phyloP scores from a whole-genome alignment of 1,140 invertebrate species.

The Akabosia matsudoensis region DNA sequence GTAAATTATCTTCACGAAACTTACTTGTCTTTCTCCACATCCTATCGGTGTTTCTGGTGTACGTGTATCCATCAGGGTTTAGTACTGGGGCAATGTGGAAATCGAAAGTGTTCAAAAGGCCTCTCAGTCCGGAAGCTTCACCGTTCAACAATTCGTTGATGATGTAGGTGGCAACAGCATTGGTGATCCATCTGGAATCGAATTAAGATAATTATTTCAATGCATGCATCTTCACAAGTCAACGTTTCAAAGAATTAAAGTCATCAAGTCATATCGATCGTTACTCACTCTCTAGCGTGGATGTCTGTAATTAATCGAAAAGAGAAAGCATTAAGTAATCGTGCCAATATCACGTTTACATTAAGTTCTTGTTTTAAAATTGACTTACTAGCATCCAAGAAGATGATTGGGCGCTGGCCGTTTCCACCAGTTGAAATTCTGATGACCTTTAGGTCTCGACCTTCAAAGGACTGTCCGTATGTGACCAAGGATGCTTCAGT shows the following conservation, averaged over 20 bases:
- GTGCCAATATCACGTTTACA: background rate
- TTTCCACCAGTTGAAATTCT: conserved; percentile 4
- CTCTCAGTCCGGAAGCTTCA: conserved; percentile 17
- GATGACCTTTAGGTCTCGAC: conserved; percentile 1
- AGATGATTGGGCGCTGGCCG: background rate
- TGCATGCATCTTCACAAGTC: background rate
- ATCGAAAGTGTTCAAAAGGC: conserved; percentile 61
- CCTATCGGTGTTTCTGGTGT: conserved; percentile 54
- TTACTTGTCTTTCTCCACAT: conserved; percentile 55
- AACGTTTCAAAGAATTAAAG: background rate
- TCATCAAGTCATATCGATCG: background rate
- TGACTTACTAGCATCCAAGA: conserved; percentile 23
- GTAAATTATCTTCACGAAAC: background rate
- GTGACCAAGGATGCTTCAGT: background rate
- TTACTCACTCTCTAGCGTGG: conserved; percentile 1
- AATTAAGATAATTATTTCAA: background rate
- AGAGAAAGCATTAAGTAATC: background rate
- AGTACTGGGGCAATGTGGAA: conserved; percentile 62
- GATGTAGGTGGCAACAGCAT: conserved; percentile 16
- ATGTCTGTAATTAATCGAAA: conserved; percentile 12
- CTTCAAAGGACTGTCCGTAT: background rate
- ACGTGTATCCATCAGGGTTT: conserved; percentile 71
- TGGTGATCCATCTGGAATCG: conserved; percentile 13
- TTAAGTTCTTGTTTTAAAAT: background rate
- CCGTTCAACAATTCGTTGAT: conserved; percentile 22